phyloP scores from a whole-genome alignment of 2,113 vertebrate species.

The Saimiri boliviensis region DNA sequence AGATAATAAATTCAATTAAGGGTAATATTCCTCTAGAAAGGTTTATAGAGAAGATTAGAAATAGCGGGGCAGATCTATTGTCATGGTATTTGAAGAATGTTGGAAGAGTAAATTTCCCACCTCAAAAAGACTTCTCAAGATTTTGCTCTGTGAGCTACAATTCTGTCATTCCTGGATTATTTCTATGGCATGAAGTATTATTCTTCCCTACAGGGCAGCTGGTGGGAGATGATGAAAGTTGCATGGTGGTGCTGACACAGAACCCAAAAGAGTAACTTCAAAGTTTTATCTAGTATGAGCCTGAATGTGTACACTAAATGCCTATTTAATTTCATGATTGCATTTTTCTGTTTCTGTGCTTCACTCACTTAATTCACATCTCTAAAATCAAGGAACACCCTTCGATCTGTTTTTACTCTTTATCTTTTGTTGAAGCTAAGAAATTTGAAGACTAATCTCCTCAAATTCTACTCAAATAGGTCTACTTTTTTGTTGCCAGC shows the following conservation, averaged over 20 bases:
- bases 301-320: background rate
- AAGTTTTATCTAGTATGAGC: background rate
- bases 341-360: background rate
- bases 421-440: background rate
- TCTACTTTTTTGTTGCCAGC: background rate
- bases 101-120: background rate
- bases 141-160: background rate
- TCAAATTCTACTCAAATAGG: background rate
- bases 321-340: background rate
- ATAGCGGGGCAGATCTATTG: background rate
- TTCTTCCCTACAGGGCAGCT: background rate
- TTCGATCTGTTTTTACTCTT: background rate
- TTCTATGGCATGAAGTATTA: background rate
- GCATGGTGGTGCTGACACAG: background rate
- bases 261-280: background rate
- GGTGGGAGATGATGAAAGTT: background rate
- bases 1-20: background rate
- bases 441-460: background rate
- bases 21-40: background rate
- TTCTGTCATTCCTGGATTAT: background rate
- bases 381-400: background rate
- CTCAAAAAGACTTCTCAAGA: background rate
- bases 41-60: background rate
- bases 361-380: background rate
- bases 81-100: background rate